Evolutionary conservation across 2,113 vertebrate genomes (phyloP).

Genomic region (Oenanthe melanoleuca): DNA sequence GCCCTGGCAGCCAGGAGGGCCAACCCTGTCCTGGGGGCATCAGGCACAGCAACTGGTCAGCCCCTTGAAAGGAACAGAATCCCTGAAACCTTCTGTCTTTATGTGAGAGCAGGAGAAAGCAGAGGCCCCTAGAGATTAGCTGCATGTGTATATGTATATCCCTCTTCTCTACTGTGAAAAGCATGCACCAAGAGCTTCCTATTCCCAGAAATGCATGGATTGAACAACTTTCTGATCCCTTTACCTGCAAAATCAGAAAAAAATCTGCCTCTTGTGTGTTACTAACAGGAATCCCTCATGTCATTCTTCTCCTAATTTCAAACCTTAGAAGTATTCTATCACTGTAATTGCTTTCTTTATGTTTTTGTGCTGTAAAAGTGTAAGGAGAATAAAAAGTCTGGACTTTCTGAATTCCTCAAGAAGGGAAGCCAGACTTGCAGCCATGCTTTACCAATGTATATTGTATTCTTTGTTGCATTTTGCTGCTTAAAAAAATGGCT

Average conservation of each 20-base stretch:
- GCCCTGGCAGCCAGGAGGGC: background rate
- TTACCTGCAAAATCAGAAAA: background rate
- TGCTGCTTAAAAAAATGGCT: background rate
- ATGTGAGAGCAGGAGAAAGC: background rate
- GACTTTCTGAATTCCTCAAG: background rate
- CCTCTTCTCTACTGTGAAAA: background rate
- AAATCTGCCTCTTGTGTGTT: background rate
- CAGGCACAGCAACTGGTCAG: background rate
- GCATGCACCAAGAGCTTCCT: background rate
- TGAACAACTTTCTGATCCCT: background rate
- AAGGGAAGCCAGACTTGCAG: background rate
- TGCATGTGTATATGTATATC: accelerated
- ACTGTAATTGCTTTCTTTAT: background rate
- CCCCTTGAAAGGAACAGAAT: background rate
- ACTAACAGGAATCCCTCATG: background rate
- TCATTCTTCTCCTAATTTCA: background rate
- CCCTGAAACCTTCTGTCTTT: background rate
- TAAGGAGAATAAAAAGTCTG: background rate
- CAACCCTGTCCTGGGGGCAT: accelerated
- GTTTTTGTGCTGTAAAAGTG: background rate
- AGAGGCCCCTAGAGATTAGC: background rate
- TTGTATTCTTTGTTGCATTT: background rate
- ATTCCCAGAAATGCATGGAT: background rate
- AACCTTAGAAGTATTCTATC: background rate
- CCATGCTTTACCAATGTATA: background rate